phyloP scores from a whole-genome alignment of 2,888 invertebrate genomes.

The Acleris cristana region DNA sequence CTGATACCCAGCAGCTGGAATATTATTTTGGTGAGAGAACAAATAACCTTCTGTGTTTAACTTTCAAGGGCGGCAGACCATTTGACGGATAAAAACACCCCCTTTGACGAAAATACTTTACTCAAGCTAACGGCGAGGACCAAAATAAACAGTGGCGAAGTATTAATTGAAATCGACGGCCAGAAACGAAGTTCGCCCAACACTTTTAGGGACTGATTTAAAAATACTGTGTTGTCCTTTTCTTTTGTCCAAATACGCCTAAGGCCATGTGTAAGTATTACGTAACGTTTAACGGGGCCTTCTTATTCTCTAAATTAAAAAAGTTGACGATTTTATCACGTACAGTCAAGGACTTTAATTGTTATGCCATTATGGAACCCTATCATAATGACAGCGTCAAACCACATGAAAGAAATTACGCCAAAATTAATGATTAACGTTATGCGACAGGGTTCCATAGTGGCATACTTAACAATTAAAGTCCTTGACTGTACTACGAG shows the following conservation, averaged over 20 bases:
- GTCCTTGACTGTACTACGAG: too few relatives aligned
- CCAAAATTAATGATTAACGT: too few relatives aligned
- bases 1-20: neutral
- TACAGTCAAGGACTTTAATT: too few relatives aligned
- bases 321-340: too few relatives aligned
- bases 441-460: too few relatives aligned
- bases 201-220: slow-evolving; percentile 12
- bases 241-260: neutral
- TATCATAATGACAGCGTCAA: too few relatives aligned
- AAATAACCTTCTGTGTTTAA: neutral
- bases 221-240: slow-evolving; percentile 9
- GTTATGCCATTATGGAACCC: too few relatives aligned
- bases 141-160: slow-evolving; percentile 20
- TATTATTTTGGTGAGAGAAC: neutral
- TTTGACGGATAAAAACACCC: slow-evolving; percentile 8
- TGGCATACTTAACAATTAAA: too few relatives aligned
- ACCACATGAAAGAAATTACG: too few relatives aligned
- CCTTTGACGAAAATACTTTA: slow-evolving; percentile 10
- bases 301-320: too few relatives aligned
- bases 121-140: slow-evolving; percentile 8
- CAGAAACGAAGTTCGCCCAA: neutral
- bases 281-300: too few relatives aligned
- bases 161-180: slow-evolving; percentile 21
- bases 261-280: too few relatives aligned
- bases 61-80: slow-evolving; percentile 1